Evolutionary conservation across 2,797 vertebrate species (phyloP), one percentile per base, ranked within the genome.

Genomic region (Acipenser ruthenus): DNA sequence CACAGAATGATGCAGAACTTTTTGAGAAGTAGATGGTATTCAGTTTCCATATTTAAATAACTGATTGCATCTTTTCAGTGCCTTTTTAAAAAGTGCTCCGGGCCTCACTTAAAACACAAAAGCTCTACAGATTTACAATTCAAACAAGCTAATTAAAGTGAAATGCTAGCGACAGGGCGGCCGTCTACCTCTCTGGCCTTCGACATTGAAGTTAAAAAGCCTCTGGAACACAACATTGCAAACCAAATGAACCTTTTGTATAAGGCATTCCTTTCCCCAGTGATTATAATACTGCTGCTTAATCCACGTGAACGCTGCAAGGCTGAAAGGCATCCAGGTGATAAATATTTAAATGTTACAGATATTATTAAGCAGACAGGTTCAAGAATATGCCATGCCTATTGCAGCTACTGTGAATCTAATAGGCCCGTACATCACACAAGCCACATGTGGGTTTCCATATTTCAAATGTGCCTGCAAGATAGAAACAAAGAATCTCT

Each of bases 191-290:
- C 23, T 37, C 23, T 37, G 23, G 2, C 9, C 67, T 64, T 47
- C 49, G 13, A 15, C 49, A 37, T 37, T 50, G 56, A 12, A 48
- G 51, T 49, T 12, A 50, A 12, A 61, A 65, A 65, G 12, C 73
- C 68, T 73, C 15, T 77, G 68, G 75, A 80, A 74, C 65, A 72
- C 51, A 72, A 62, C 68, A 70, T 73, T 69, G 72, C 74, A 77
- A 81, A 84, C 77, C 64, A 81, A 76, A 84, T 83, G 73, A 81
- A 49, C 67, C 65, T 63, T 73, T 71, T 77, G 62, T 67, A 75
- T 75, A 84, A 83, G 73, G 66, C 67, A 78, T 80, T 80, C 79
- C 74, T 84, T 85, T 75, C 65, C 68, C 73, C 65, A 69, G 64
- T 73, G 77, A 62, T 79, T 84, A 69, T 79, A 81, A 75, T 71